Conservation (phyloP, 2,888 invertebrate genomes). For the Entomobrya proxima region DNA sequence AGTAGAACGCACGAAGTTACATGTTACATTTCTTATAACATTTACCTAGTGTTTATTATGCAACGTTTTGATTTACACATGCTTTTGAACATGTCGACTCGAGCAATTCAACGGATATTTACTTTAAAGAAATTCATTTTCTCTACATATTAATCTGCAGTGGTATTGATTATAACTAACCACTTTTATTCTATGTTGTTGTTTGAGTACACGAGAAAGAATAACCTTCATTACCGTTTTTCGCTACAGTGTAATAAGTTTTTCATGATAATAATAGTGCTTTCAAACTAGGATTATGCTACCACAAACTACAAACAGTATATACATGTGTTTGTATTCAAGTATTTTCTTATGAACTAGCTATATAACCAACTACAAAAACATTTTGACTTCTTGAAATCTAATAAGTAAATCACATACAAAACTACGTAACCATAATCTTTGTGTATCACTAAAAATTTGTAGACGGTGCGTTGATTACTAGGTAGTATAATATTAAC, state of each 20-base stretch:
- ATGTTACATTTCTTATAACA: background rate
- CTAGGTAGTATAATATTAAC: no score
- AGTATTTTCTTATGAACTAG: background rate
- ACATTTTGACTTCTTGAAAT: background rate
- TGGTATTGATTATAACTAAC: no score
- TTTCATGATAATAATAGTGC: background rate
- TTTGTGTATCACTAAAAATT: slow-evolving; percentile 12
- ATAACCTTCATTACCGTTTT: no score
- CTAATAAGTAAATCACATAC: slow-evolving; percentile 23
- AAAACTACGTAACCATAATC: slow-evolving; percentile 1
- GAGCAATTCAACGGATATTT: no score
- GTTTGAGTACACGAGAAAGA: no score
- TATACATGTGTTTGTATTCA: background rate
- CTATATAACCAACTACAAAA: background rate
- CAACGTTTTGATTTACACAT: background rate
- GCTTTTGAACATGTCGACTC: background rate
- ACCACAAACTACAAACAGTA: background rate
- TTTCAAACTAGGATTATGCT: background rate
- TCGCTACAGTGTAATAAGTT: background rate
- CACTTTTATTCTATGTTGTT: no score
- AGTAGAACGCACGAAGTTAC: background rate
- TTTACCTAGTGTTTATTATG: background rate
- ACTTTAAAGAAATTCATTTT: no score
- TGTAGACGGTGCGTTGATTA: background rate
- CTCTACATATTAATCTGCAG: no score